phyloP scores from a whole-genome alignment of 2,888 invertebrate species.

The Aphodius sticticus region DNA sequence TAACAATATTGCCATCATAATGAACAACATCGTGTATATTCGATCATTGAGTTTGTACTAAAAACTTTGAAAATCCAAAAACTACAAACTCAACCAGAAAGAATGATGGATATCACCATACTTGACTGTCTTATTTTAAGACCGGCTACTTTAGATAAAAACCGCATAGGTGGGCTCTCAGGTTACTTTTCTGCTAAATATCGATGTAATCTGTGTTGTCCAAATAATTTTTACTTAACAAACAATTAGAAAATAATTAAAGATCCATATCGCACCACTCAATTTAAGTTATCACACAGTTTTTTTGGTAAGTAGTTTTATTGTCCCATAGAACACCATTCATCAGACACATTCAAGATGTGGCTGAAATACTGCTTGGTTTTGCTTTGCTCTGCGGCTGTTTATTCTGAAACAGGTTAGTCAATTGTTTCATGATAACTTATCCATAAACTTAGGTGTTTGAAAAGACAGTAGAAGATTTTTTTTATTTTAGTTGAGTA shows the following conservation, averaged over 20 bases:
- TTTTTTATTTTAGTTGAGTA: constrained; percentile 13
- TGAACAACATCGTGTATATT: no score
- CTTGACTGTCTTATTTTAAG: no score
- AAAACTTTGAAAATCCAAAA: no score
- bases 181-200: not conserved
- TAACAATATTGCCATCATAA: no score
- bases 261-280: not conserved
- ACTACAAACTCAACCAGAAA: no score
- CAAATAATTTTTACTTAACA: not conserved
- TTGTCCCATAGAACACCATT: not conserved
- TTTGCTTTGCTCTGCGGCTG: constrained; percentile 13
- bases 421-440: not conserved
- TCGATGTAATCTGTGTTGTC: not conserved
- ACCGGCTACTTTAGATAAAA: no score
- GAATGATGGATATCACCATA: no score
- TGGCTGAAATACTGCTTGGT: constrained; percentile 14
- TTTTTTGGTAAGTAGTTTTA: not conserved
- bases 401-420: constrained; percentile 21
- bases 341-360: constrained; percentile 18
- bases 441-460: no score
- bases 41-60: no score
- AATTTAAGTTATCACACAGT: not conserved
- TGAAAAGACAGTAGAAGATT: no score
- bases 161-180: not conserved
- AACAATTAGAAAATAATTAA: not conserved